Evolutionary conservation across 2,113 vertebrate species (phyloP).

Genomic region (Pseudonaja textilis): DNA sequence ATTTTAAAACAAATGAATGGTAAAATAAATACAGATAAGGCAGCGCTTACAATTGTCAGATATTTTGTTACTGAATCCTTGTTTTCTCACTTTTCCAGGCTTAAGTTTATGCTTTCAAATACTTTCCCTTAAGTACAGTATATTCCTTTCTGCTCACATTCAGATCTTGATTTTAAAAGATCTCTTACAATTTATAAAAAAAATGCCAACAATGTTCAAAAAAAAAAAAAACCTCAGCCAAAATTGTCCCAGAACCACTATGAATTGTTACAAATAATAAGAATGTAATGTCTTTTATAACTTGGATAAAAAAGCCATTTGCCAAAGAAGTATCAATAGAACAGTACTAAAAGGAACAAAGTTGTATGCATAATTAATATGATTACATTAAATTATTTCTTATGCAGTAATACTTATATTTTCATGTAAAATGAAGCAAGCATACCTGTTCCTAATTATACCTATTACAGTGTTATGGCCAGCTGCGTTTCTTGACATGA

Average conservation of each 20-base stretch:
- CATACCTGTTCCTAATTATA: not conserved
- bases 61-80: not conserved
- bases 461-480: not conserved
- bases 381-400: not conserved
- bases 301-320: conserved; percentile 20
- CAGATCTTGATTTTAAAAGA: conserved; percentile 1
- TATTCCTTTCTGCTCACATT: not conserved
- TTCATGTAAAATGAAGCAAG: conserved; percentile 13
- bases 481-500: not conserved
- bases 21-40: not conserved
- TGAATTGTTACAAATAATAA: conserved; percentile 11
- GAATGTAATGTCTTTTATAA: not conserved
- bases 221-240: not conserved
- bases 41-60: not conserved
- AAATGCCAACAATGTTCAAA: not conserved
- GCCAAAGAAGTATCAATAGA: not conserved
- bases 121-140: not conserved
- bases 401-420: not conserved
- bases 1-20: not conserved
- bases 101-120: not conserved
- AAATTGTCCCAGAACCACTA: not conserved
- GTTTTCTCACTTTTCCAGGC: not conserved
- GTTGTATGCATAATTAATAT: not conserved
- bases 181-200: not conserved
- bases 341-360: not conserved